Evolutionary conservation across 64 coral and sea anemone genomes (phyloP).

Genomic region (Cladopsammia gracilis): DNA sequence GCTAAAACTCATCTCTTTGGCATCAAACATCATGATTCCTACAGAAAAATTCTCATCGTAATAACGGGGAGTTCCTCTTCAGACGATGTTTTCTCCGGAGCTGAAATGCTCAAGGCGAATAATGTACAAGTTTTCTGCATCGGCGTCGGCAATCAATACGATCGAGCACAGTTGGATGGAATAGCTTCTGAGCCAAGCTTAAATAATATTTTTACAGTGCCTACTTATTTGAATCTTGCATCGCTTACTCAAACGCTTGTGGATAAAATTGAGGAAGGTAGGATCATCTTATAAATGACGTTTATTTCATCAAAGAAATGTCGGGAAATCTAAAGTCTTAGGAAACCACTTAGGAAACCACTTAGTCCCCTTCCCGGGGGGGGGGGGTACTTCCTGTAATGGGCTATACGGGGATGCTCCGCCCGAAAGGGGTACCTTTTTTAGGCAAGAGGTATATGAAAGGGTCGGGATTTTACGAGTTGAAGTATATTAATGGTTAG

Average conservation of each 20-base stretch:
- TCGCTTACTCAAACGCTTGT: conserved; percentile 53
- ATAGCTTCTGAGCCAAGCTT: conserved; percentile 70
- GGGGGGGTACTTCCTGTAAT: too few relatives aligned
- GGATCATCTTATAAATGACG: background rate
- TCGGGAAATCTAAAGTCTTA: too few relatives aligned
- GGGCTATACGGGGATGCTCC: too few relatives aligned
- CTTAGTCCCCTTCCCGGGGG: too few relatives aligned
- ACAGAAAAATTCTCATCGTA: conserved; percentile 60
- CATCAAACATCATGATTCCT: conserved; percentile 73
- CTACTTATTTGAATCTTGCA: conserved; percentile 12
- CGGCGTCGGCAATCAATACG: conserved; percentile 67
- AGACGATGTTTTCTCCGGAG: conserved; percentile 80
- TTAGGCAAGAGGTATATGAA: too few relatives aligned
- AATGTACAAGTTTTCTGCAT: conserved; percentile 70
- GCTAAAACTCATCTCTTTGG: conserved; percentile 72
- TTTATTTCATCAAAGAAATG: background rate
- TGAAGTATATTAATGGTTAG: too few relatives aligned
- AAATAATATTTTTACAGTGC: conserved; percentile 61
- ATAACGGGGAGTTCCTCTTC: conserved; percentile 73
- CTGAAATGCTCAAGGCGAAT: conserved; percentile 58
- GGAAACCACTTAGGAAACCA: too few relatives aligned
- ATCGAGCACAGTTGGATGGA: conserved; percentile 66
- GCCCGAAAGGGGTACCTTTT: too few relatives aligned
- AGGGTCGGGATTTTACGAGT: too few relatives aligned
- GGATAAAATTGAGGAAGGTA: conserved; percentile 88